These are phyloP conservation scores for Coregonus ussuriensis DNA, from an alignment of 2,797 vertebrate species.

Conservation along the genomic window DNA sequence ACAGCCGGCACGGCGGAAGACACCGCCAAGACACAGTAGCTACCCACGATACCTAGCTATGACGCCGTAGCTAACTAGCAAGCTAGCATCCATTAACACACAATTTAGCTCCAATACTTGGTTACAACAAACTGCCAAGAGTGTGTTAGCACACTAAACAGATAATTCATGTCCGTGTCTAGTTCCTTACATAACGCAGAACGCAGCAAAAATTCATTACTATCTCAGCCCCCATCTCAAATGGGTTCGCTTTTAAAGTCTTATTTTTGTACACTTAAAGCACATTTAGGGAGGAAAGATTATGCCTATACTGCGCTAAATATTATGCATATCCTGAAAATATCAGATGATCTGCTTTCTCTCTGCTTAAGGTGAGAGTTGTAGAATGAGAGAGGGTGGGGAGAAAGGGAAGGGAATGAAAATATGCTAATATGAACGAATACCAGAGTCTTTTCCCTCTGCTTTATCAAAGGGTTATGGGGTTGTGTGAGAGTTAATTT, in stretches of 20 bases:
- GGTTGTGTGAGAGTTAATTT: conserved; percentile 50
- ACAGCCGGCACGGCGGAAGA: too few relatives aligned
- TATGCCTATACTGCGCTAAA: conserved; percentile 50
- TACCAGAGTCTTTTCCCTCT: conserved; percentile 41
- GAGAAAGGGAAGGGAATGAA: conserved; percentile 43
- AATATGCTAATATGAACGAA: conserved; percentile 55
- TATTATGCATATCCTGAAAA: conserved; percentile 57
- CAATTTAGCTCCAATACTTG: too few relatives aligned
- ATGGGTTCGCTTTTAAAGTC: background rate
- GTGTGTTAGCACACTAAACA: too few relatives aligned
- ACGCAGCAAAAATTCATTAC: too few relatives aligned
- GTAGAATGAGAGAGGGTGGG: conserved; percentile 13
- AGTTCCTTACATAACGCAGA: too few relatives aligned
- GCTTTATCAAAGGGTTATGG: conserved; percentile 61
- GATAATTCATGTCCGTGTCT: too few relatives aligned
- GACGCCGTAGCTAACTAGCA: too few relatives aligned
- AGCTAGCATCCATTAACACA: too few relatives aligned
- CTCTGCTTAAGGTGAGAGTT: conserved; percentile 25
- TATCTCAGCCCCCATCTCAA: conserved; percentile 38
- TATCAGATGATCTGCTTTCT: conserved; percentile 49
- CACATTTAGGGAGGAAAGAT: conserved; percentile 29
- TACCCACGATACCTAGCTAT: too few relatives aligned
- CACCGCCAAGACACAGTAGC: too few relatives aligned
- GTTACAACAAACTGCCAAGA: too few relatives aligned
- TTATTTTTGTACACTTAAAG: background rate